A percentile compares a stretch with the other conserved stretches of the same genome.
Conservation (phyloP, 1,140 invertebrate genomes). For the Papilio dardanus region DNA sequence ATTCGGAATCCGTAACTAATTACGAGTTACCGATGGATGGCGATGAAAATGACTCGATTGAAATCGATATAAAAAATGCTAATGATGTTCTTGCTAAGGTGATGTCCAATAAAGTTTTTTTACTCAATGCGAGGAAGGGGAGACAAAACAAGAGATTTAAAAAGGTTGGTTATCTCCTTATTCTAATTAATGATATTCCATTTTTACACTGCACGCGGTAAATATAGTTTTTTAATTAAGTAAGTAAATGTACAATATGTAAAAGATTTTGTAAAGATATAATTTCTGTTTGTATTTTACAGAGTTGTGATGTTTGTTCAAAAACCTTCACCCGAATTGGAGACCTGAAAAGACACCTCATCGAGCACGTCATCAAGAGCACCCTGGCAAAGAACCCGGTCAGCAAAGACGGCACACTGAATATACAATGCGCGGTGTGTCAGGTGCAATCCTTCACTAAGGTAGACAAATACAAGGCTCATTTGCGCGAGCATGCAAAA, state of each 20-base stretch:
- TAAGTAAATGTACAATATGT: too few relatives aligned
- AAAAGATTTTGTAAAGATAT: too few relatives aligned
- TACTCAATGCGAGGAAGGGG: slow-evolving; percentile 50
- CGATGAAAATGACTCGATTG: slow-evolving; percentile 31
- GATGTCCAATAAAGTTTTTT: slow-evolving; percentile 65
- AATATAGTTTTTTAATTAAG: not conserved
- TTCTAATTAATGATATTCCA: not conserved
- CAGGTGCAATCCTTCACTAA: slow-evolving; percentile 63
- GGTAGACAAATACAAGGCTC: slow-evolving; percentile 75
- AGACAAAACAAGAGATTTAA: slow-evolving; percentile 53
- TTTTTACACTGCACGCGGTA: not conserved
- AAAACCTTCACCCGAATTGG: slow-evolving; percentile 77
- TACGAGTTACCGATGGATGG: slow-evolving; percentile 23
- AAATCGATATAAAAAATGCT: slow-evolving; percentile 46
- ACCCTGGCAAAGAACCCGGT: slow-evolving; percentile 70
- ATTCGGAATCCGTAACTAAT: slow-evolving; percentile 20
- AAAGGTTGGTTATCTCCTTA: slow-evolving; percentile 54
- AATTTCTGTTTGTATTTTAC: slow-evolving; percentile 43
- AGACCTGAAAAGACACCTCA: slow-evolving; percentile 78
- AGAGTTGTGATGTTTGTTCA: slow-evolving; percentile 73
- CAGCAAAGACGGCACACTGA: slow-evolving; percentile 61
- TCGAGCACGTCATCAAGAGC: slow-evolving; percentile 73
- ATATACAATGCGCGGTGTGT: slow-evolving; percentile 75
- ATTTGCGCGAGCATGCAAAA: slow-evolving; percentile 77
- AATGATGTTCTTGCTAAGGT: slow-evolving; percentile 68